Percentiles rank a stretch among this genome's conserved stretches.
phyloP scores from a whole-genome alignment of 1,140 invertebrate genomes.

The Wiebesia pumilae region DNA sequence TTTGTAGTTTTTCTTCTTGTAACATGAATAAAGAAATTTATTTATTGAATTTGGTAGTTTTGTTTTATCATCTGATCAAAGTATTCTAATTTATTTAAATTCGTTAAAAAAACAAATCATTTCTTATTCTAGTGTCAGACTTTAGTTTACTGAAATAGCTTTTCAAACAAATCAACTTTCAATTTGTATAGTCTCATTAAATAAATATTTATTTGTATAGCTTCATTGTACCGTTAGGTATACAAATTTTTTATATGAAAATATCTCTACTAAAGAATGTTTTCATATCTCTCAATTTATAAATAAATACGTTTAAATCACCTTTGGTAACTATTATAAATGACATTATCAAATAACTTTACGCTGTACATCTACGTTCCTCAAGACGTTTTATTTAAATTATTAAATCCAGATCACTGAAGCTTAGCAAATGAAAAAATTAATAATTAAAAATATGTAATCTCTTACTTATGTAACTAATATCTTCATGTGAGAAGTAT shows the following conservation, averaged over 20 bases:
- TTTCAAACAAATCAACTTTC: not conserved
- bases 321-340: not conserved
- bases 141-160: not conserved
- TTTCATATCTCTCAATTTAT: not conserved
- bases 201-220: not conserved
- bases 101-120: not conserved
- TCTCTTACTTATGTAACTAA: not conserved
- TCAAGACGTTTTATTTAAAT: not conserved
- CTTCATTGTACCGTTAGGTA: not conserved
- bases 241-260: not conserved
- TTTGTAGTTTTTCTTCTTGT: not conserved
- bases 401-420: not conserved
- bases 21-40: not conserved
- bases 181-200: not conserved
- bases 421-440: not conserved
- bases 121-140: not conserved
- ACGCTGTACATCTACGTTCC: not conserved
- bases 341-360: not conserved
- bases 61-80: no score
- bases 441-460: not conserved
- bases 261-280: not conserved
- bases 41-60: not conserved
- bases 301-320: not conserved
- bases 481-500: not conserved
- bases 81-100: not conserved